Evolutionary conservation across 1,140 invertebrate species (phyloP), one percentile per base, ranked within the genome.

Genomic region (Temnothorax nylanderi): DNA sequence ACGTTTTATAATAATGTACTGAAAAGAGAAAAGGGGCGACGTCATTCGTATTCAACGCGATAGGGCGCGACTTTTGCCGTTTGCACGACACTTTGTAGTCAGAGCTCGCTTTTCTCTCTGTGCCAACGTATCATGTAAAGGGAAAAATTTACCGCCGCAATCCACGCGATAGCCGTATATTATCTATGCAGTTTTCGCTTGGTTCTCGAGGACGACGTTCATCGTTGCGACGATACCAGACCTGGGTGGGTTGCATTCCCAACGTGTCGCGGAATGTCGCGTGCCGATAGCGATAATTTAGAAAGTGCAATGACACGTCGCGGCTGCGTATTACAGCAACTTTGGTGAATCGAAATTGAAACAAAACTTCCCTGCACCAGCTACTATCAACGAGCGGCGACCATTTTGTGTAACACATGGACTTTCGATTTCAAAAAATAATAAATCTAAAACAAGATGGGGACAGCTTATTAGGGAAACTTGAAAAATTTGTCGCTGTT

Each of bases 131-230:
- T 71, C 65, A 56, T 47, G 37, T 13, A 26, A 71, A 80, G 49
- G 37, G 51, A 54, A 64, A 71, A 54, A 71, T 71, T 81, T 81
- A 81, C 47, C 64, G 34, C 21, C 64, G 26, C 34, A 47, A 81
- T 47, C 34, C 77, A 71, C 49, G 65, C 51, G 49, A 81, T 81
- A 71, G 49, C 21, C 26, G 21, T 44, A 81, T 81, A 81, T 81
- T 81, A 81, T 81, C 64, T 81, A 71, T 71, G 78, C 64, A 81
- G 65, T 81, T 81, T 71, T 80, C 44, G 41, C 18, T 62, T 18
- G 18, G 44, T 37, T 54, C 77, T 71, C 78, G 65, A 54, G 47
- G 41, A 41, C n/a, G 34, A 37, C n/a, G 37, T 21, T 58, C 21
- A 47, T 54, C 60, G 34, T 34, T 41, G 47, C 34, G 16, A 71